These are phyloP conservation scores for Onychomys leucogaster DNA, from an alignment of 2,797 vertebrate species.

Conservation along the genomic window DNA sequence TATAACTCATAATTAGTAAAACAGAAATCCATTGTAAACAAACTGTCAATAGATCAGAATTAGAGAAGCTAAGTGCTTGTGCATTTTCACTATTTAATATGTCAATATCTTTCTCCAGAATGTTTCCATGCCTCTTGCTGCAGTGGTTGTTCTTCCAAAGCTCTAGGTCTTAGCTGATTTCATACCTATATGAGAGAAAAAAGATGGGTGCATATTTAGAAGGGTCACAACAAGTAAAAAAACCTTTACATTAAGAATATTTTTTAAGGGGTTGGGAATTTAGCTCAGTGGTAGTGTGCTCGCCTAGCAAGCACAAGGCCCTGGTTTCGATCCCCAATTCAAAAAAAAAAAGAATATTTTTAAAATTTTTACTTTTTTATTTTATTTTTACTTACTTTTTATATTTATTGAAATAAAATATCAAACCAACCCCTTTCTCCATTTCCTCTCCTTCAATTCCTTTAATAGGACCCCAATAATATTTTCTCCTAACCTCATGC, in stretches of 20 bases:
- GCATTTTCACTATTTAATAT: neutral
- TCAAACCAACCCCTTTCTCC: neutral
- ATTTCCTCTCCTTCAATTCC: neutral
- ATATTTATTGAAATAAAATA: no score
- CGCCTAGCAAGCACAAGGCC: no score
- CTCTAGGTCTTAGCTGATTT: neutral
- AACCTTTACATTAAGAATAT: neutral
- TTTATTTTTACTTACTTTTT: neutral
- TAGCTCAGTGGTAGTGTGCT: no score
- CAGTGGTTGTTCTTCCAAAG: neutral
- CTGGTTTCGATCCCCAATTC: no score
- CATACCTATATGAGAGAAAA: neutral
- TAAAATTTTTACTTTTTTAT: no score
- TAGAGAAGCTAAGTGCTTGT: neutral
- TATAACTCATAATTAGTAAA: constrained; percentile 46
- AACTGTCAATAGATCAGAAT: constrained; percentile 12
- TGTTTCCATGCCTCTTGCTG: neutral
- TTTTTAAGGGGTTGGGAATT: no score
- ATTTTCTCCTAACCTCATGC: neutral
- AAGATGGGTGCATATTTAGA: neutral
- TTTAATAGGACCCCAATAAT: neutral
- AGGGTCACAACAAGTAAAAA: neutral
- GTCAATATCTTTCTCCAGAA: neutral
- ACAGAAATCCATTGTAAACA: neutral
- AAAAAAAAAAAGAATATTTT: no score